Evolutionary conservation across 64 coral and sea anemone species (phyloP).

Genomic region (Montipora foliosa): DNA sequence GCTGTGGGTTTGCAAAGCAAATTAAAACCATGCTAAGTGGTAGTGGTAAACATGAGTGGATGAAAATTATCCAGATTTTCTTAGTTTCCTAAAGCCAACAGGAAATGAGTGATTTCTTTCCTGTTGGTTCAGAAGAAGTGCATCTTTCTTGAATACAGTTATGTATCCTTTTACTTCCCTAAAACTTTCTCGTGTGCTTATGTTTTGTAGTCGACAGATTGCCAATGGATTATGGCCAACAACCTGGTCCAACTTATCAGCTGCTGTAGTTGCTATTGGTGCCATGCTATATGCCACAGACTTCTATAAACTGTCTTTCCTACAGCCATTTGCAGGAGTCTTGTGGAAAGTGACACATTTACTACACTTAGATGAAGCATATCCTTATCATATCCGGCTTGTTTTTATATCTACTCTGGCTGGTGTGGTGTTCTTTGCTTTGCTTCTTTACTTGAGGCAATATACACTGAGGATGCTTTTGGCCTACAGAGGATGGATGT

Average conservation of each 20-base stretch:
- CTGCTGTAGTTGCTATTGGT: slow-evolving; percentile 67
- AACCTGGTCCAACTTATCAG: slow-evolving; percentile 83
- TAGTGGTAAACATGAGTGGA: too few relatives aligned
- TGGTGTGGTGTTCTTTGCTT: slow-evolving; percentile 87
- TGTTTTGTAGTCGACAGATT: slow-evolving; percentile 83
- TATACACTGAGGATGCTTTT: slow-evolving; percentile 86
- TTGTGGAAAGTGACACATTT: slow-evolving; percentile 76
- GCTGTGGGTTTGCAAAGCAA: too few relatives aligned
- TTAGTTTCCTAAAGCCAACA: too few relatives aligned
- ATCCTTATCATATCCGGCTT: slow-evolving; percentile 82
- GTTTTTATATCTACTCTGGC: slow-evolving; percentile 53
- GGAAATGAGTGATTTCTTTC: too few relatives aligned
- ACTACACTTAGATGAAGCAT: slow-evolving; percentile 79
- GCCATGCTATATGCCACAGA: slow-evolving; percentile 80
- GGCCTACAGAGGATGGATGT: slow-evolving; percentile 94
- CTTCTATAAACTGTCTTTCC: slow-evolving; percentile 43
- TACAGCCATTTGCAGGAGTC: slow-evolving; percentile 57
- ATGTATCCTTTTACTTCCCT: too few relatives aligned
- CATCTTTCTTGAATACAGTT: neutral
- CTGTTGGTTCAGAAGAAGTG: too few relatives aligned
- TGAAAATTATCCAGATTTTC: too few relatives aligned
- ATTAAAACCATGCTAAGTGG: too few relatives aligned
- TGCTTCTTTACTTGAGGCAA: slow-evolving; percentile 84
- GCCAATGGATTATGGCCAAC: slow-evolving; percentile 97
- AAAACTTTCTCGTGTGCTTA: neutral